These are phyloP conservation scores for Rhizoglyphus robini DNA, from an alignment of 1,140 invertebrate species.

Conservation along the genomic window DNA sequence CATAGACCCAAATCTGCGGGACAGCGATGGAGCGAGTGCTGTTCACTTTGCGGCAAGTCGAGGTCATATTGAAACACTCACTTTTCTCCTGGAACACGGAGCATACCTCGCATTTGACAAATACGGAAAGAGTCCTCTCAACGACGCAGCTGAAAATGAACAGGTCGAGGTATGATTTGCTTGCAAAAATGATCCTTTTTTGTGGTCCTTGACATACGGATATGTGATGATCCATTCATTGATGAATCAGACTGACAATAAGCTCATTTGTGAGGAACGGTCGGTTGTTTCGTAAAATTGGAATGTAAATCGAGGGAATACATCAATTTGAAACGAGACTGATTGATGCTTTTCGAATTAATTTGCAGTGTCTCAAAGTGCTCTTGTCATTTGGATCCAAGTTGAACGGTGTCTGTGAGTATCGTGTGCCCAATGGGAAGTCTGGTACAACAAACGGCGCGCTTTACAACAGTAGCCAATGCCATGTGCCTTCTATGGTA, in stretches of 20 bases:
- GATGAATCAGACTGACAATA: too few species aligned
- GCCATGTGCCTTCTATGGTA: background rate
- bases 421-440: background rate
- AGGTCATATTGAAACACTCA: conserved; percentile 61
- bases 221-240: background rate
- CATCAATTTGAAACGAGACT: too few species aligned
- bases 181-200: too few species aligned
- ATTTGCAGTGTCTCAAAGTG: background rate
- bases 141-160: conserved; percentile 74
- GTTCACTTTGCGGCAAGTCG: conserved; percentile 53
- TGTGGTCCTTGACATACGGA: background rate
- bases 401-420: background rate
- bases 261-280: too few species aligned
- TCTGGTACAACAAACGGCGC: background rate
- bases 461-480: background rate
- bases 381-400: background rate
- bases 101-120: conserved; percentile 61
- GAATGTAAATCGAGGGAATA: too few species aligned
- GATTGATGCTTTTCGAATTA: background rate
- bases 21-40: conserved; percentile 65
- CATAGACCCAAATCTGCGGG: conserved; percentile 62
- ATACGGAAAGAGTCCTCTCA: conserved; percentile 69
- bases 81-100: conserved; percentile 63
- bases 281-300: too few species aligned
- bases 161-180: conserved; percentile 64